A percentile compares a stretch with the other conserved stretches of the same genome.
These are phyloP conservation scores for Drosophila imparisetae DNA, from an alignment of 2,888 invertebrate species.

Conservation along the genomic window DNA sequence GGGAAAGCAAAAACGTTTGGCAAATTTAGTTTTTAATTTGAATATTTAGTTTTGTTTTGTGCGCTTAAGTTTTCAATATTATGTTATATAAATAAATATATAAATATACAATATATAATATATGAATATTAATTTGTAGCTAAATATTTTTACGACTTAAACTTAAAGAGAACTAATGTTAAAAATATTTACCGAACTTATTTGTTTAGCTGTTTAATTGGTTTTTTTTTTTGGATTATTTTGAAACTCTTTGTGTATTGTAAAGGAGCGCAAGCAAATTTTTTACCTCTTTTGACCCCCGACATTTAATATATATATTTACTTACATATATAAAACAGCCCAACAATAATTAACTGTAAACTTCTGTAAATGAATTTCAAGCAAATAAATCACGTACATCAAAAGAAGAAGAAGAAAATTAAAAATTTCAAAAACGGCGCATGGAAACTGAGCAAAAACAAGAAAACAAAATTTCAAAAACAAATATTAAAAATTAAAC, in stretches of 20 bases:
- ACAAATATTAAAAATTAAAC: conserved; percentile 49
- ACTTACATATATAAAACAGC: conserved; percentile 16
- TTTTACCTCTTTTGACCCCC: conserved; percentile 51
- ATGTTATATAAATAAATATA: conserved; percentile 68
- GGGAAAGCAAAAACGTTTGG: conserved; percentile 83
- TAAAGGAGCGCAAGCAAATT: conserved; percentile 62
- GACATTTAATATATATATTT: conserved; percentile 35
- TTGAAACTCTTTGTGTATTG: conserved; percentile 57
- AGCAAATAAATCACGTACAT: conserved; percentile 32
- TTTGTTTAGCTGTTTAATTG: conserved; percentile 73
- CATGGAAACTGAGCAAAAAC: conserved; percentile 60
- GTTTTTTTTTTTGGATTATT: conserved; percentile 40
- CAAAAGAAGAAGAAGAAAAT: conserved; percentile 18
- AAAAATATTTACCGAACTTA: conserved; percentile 63
- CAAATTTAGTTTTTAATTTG: conserved; percentile 81
- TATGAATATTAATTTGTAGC: conserved; percentile 81
- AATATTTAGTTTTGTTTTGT: conserved; percentile 76
- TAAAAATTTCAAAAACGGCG: conserved; percentile 29
- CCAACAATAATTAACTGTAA: conserved; percentile 47
- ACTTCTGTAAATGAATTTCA: conserved; percentile 64
- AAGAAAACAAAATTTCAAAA: conserved; percentile 49
- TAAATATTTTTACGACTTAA: conserved; percentile 77
- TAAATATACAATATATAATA: conserved; percentile 54
- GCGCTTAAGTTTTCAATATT: conserved; percentile 79
- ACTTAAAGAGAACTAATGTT: conserved; percentile 63